Base-by-base conservation (phyloP, 2,797 vertebrate genomes). In the Muscicapa striata region DNA sequence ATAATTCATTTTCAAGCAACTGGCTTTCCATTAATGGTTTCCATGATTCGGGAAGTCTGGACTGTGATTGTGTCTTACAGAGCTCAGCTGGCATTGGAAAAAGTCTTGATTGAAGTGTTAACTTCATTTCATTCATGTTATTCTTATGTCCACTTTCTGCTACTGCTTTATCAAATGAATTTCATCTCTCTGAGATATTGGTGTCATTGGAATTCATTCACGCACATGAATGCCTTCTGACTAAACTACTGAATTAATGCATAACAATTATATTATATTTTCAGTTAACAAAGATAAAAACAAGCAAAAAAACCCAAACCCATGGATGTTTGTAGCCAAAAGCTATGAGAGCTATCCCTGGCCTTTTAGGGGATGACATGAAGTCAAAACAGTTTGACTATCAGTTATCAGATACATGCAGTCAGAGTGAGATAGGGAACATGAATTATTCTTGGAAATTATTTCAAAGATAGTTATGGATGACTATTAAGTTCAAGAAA, bases 361-460 rank as follows among this genome's bases (percentile, higher is more conserved):
- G 15, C 8, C 51, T 45, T 62, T 66, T 15, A 45, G 49, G 26
- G 55, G 46, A 38, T 76, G 19, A 61, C 2, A 4, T 51, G 32
- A 73, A 30, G 87, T 70, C 32, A 80, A 84, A 91, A 46, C 45
- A 87, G 27, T 21, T 87, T 70, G 55, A 41, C 30, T 90, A 22
- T 67, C 80, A 70, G 19, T 78, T 87, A 23, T 73, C 62, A 46
- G 66, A 82, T 66, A 30, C 2, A 22, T 0, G 2, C 26, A 73
- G n/a, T 76, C 46, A 41, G 40, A 59, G 43, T 78, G 73, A 91
- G 69, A 38, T 34, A 40, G 5, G 78, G 22, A 29, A 18, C 29
- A 48, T 75, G 30, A 85, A 58, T 88, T 63, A 62, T 93, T 93
- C 59, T 74, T 48, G 67, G 38, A 81, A 95, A 86, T 88, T 78